Evolutionary conservation across 2,888 invertebrate species (phyloP).

Genomic region (Norana najaformis): DNA sequence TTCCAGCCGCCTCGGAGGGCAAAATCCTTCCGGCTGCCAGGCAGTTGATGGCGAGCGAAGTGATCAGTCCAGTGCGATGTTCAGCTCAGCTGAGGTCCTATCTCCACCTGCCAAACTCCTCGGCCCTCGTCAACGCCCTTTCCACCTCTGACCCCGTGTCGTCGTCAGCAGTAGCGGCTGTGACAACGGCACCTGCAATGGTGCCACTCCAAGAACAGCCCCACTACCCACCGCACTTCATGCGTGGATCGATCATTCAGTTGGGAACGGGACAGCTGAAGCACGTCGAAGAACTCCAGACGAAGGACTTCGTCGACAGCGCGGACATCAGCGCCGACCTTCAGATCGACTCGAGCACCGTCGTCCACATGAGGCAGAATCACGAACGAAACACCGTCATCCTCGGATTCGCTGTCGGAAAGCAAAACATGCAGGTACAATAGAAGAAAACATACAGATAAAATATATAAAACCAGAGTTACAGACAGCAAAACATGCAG

Average conservation of each 20-base stretch:
- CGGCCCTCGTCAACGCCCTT: background rate
- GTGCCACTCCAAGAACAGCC: slow-evolving; percentile 26
- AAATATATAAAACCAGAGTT: too few relatives aligned
- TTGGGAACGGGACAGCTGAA: slow-evolving; percentile 78
- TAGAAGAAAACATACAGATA: too few relatives aligned
- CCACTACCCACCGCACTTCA: slow-evolving; percentile 67
- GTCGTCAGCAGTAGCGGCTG: background rate
- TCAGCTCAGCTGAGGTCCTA: background rate
- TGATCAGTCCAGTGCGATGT: background rate
- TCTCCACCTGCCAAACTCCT: background rate
- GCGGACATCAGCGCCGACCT: slow-evolving; percentile 78
- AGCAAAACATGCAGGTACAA: slow-evolving; percentile 67
- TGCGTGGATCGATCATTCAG: slow-evolving; percentile 79
- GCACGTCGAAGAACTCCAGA: slow-evolving; percentile 84
- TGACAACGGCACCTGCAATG: background rate
- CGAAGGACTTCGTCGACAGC: slow-evolving; percentile 84
- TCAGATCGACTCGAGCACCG: slow-evolving; percentile 82
- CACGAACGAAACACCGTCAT: slow-evolving; percentile 66
- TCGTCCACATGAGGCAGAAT: slow-evolving; percentile 78
- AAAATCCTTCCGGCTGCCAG: background rate
- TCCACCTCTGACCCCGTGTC: background rate
- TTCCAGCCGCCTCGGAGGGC: background rate
- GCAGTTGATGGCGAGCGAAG: background rate
- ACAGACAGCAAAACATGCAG: too few relatives aligned
- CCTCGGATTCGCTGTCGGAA: slow-evolving; percentile 80